phyloP scores from a whole-genome alignment of 2,113 vertebrate species.

The Zosterops borbonicus region DNA sequence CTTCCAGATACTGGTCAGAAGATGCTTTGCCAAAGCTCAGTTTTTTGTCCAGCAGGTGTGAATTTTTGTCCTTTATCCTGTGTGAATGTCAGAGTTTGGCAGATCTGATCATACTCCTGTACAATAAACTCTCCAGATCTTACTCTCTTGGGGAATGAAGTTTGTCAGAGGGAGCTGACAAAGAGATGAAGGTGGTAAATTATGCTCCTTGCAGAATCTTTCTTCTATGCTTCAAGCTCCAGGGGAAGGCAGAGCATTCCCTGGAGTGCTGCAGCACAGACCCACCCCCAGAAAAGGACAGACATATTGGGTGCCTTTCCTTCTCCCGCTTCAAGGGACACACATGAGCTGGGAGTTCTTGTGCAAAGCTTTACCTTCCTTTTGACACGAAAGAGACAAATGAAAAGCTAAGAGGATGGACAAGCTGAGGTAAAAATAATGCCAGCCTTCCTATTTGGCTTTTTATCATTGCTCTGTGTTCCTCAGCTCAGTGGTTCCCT shows the following conservation, averaged over 20 bases:
- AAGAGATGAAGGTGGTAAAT: background rate
- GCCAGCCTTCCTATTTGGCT: background rate
- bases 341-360: fast-evolving
- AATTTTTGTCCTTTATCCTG: background rate
- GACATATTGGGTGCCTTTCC: background rate
- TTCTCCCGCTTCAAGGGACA: background rate
- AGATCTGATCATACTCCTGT: background rate
- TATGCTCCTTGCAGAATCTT: background rate
- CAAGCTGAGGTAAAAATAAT: background rate
- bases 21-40: background rate
- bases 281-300: background rate
- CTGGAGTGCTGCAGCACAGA: background rate
- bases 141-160: fast-evolving
- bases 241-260: background rate
- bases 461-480: background rate
- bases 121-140: background rate
- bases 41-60: background rate
- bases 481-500: background rate
- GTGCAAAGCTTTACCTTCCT: background rate
- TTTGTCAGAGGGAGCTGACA: background rate
- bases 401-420: background rate
- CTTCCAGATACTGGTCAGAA: background rate
- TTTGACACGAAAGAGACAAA: background rate
- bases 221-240: background rate
- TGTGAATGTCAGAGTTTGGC: background rate